Conservation (phyloP, 2,888 invertebrate genomes). For the Cyrtodaria siliqua region DNA sequence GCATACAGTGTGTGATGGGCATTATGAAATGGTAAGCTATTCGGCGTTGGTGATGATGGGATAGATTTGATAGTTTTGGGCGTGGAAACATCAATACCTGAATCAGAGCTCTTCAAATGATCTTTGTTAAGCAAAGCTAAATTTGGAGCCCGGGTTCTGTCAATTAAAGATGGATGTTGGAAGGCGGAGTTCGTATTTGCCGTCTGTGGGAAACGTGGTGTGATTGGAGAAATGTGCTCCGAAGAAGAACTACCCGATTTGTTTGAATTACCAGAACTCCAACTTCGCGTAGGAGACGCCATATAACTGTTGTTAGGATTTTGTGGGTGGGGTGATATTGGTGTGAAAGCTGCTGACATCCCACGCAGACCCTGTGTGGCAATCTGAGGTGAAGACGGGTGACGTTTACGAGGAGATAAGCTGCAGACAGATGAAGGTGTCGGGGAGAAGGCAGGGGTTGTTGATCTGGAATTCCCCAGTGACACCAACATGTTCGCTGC, state of each 20-base stretch:
- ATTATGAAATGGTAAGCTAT: constrained; percentile 20
- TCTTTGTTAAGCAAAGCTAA: constrained; percentile 74
- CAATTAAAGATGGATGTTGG: constrained; percentile 66
- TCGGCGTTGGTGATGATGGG: constrained; percentile 49
- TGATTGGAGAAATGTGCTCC: constrained; percentile 82
- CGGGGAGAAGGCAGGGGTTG: constrained; percentile 93
- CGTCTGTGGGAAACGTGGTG: constrained; percentile 73
- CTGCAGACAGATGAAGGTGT: constrained; percentile 65
- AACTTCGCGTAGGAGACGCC: constrained; percentile 79
- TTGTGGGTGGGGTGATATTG: constrained; percentile 88
- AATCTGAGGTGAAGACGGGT: constrained; percentile 78
- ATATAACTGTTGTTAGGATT: constrained; percentile 77
- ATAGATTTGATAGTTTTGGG: constrained; percentile 62
- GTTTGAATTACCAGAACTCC: constrained; percentile 77
- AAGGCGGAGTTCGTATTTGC: constrained; percentile 66
- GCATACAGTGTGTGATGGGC: constrained; percentile 35
- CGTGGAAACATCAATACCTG: constrained; percentile 79
- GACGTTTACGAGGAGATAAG: constrained; percentile 66
- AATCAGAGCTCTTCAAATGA: constrained; percentile 76
- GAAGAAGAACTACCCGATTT: constrained; percentile 82
- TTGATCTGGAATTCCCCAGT: constrained; percentile 96
- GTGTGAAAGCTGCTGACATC: constrained; percentile 93
- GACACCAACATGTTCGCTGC: constrained; percentile 98
- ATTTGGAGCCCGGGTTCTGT: constrained; percentile 48
- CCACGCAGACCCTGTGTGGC: constrained; percentile 89